phyloP scores from a whole-genome alignment of 2,888 invertebrate species.

The Platyscelio sp. region DNA sequence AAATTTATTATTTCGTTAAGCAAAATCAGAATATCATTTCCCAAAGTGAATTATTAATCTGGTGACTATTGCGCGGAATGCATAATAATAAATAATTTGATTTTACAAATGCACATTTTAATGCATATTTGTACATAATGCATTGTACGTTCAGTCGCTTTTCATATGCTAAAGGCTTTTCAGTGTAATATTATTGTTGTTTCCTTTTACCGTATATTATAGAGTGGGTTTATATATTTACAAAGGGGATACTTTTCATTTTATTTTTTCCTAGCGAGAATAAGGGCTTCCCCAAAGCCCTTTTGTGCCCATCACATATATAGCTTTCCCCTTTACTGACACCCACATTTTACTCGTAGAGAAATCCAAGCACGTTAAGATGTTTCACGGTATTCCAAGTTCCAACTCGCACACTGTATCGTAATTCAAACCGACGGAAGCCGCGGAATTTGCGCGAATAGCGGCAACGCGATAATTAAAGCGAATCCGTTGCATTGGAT shows the following conservation, averaged over 20 bases:
- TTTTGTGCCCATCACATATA: constrained; percentile 56
- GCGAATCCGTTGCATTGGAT: constrained; percentile 58
- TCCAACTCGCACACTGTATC: constrained; percentile 55
- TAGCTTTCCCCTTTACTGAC: constrained; percentile 57
- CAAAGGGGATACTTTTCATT: constrained; percentile 56
- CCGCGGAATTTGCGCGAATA: constrained; percentile 62
- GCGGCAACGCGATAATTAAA: constrained; percentile 66
- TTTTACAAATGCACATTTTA: constrained; percentile 54
- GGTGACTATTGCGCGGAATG: constrained; percentile 22
- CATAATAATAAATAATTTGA: constrained; percentile 51
- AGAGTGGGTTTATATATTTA: constrained; percentile 55
- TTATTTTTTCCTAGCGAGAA: constrained; percentile 59
- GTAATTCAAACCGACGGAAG: constrained; percentile 61
- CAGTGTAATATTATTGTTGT: constrained; percentile 59
- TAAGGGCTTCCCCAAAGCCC: constrained; percentile 51
- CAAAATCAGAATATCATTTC: neutral
- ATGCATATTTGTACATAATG: constrained; percentile 44
- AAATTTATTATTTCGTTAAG: neutral
- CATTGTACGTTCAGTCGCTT: constrained; percentile 36
- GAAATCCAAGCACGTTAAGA: constrained; percentile 66
- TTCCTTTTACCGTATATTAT: constrained; percentile 58
- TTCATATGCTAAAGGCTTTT: constrained; percentile 58
- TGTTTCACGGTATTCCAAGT: constrained; percentile 64
- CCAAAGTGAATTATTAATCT: constrained; percentile 70
- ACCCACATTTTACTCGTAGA: constrained; percentile 46